These are phyloP conservation scores for Physella acuta DNA, from an alignment of 1,140 invertebrate species.

Conservation along the genomic window DNA sequence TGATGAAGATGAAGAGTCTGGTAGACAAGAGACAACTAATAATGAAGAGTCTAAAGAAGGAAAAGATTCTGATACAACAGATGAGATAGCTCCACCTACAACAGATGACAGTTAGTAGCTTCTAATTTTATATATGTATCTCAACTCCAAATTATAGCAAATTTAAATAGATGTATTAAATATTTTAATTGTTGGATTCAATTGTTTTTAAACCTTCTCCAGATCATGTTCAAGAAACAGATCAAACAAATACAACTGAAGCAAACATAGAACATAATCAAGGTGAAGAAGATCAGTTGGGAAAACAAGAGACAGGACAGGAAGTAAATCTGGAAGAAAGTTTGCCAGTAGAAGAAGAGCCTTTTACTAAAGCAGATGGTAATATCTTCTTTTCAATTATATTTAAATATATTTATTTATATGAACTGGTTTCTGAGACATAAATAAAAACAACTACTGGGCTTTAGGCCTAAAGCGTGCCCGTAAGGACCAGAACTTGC, in stretches of 20 bases:
- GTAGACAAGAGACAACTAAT: background rate
- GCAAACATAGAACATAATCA: slow-evolving; percentile 18
- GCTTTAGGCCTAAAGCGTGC: too few relatives aligned
- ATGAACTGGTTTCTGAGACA: too few relatives aligned
- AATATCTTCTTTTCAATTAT: too few relatives aligned
- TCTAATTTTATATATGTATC: background rate
- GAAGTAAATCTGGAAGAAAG: slow-evolving; percentile 19
- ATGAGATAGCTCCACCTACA: background rate
- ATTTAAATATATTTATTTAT: too few relatives aligned
- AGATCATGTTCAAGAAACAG: background rate
- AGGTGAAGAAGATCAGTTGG: slow-evolving; percentile 17
- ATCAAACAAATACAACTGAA: background rate
- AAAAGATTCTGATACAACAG: background rate
- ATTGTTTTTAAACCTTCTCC: background rate
- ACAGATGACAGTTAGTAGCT: background rate
- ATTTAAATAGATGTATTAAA: background rate
- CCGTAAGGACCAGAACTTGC: too few relatives aligned
- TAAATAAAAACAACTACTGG: too few relatives aligned
- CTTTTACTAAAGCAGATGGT: too few relatives aligned
- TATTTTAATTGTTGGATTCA: background rate
- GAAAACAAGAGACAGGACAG: slow-evolving; percentile 18
- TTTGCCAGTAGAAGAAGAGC: too few relatives aligned
- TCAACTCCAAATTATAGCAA: background rate
- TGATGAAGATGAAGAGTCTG: background rate
- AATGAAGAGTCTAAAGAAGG: background rate